These are phyloP conservation scores for Dromococcyx pavoninus DNA, from an alignment of 2,797 vertebrate genomes.

Conservation along the genomic window DNA sequence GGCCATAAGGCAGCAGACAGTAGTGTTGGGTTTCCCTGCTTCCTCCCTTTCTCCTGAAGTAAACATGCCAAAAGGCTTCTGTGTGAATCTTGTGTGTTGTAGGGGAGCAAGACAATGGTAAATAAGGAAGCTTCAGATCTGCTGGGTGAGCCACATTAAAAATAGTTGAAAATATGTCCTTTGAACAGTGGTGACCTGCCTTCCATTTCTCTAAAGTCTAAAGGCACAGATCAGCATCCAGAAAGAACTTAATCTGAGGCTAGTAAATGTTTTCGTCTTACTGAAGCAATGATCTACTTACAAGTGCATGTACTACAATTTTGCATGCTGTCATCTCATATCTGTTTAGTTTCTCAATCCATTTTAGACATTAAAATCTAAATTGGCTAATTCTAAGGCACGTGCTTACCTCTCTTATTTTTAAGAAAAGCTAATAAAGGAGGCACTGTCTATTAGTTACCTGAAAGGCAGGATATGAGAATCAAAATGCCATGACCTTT, in stretches of 20 bases:
- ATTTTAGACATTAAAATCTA: background rate
- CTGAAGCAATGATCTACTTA: background rate
- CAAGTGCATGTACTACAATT: background rate
- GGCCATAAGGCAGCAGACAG: background rate
- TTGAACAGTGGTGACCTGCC: background rate
- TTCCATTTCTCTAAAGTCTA: background rate
- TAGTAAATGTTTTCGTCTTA: background rate
- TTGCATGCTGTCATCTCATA: background rate
- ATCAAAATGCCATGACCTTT: background rate
- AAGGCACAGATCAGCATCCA: background rate
- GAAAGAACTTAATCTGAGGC: background rate
- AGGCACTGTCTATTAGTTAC: background rate
- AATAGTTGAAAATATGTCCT: background rate
- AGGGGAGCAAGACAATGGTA: background rate
- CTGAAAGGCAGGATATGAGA: background rate
- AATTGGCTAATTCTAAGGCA: background rate
- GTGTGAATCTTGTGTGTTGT: background rate
- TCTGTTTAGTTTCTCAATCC: background rate
- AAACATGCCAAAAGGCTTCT: background rate
- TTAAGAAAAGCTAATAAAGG: background rate
- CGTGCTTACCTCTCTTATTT: background rate
- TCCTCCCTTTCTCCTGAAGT: background rate
- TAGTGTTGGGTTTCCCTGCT: background rate
- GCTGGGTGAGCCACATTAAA: background rate
- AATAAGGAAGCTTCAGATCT: background rate